phyloP scores from a whole-genome alignment of 2,888 invertebrate species.

The Rotaria sp. region DNA sequence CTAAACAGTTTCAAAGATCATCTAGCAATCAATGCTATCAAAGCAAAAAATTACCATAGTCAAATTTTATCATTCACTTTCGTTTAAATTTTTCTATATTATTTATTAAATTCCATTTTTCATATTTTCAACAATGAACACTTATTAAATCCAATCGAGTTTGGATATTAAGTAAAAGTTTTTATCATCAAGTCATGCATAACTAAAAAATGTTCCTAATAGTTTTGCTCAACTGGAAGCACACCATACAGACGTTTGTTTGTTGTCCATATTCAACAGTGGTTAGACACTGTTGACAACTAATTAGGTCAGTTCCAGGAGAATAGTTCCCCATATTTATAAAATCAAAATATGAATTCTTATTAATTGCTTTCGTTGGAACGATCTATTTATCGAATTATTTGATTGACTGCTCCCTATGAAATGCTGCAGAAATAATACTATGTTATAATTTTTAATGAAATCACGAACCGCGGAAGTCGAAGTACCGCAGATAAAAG shows the following conservation, averaged over 20 bases:
- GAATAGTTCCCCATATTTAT: background rate
- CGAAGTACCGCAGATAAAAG: background rate
- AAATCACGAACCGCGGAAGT: background rate
- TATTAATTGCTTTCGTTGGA: background rate
- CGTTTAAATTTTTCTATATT: background rate
- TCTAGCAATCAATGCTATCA: background rate
- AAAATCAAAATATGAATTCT: background rate
- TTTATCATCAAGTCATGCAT: no score
- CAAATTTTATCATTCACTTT: background rate
- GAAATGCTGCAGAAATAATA: background rate
- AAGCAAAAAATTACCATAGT: background rate
- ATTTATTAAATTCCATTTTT: background rate
- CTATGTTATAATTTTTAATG: background rate
- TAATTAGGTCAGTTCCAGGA: background rate
- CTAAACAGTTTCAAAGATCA: background rate
- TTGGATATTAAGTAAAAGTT: background rate
- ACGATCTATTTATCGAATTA: background rate
- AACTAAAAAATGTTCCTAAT: no score
- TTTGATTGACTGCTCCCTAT: background rate
- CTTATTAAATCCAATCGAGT: background rate
- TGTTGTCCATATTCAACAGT: background rate
- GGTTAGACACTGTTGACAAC: background rate
- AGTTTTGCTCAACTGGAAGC: no score
- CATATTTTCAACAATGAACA: background rate
- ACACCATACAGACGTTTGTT: background rate